Percentiles rank a stretch among this genome's conserved stretches.
phyloP scores from a whole-genome alignment of 2,113 vertebrate species.

The Sinocyclocheilus rhinocerous region DNA sequence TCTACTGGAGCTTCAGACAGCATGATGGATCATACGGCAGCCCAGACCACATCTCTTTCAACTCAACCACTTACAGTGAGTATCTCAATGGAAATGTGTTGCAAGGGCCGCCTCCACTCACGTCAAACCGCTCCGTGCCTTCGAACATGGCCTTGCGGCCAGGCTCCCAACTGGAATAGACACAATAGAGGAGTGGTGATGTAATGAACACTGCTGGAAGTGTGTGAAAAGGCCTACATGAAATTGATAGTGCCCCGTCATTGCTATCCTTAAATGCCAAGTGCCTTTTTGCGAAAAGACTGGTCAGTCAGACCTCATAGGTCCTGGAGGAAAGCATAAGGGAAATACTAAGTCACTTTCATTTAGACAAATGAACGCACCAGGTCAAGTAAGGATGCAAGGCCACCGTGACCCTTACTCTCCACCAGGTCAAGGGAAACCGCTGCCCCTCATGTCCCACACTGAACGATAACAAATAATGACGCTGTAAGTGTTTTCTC shows the following conservation, averaged over 20 bases:
- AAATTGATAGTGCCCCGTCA: neutral
- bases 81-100: conserved; percentile 13
- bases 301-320: neutral
- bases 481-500: conserved; percentile 24
- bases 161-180: neutral
- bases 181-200: too few relatives aligned
- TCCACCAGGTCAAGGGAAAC: neutral
- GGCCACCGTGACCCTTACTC: neutral
- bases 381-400: neutral
- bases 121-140: neutral
- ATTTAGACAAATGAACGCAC: neutral
- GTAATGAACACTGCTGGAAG: neutral
- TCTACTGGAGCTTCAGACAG: conserved; percentile 43
- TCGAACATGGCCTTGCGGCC: neutral
- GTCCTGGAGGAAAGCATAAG: neutral
- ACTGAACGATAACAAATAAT: conserved; percentile 11
- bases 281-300: neutral
- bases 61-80: conserved; percentile 26
- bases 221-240: neutral
- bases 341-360: neutral
- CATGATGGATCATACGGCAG: conserved; percentile 13
- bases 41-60: conserved; percentile 19
- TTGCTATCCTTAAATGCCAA: neutral
- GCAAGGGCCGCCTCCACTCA: neutral
- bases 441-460: neutral